Evolutionary conservation across 1,140 invertebrate genomes (phyloP), one percentile per base, ranked within the genome.

Genomic region (Bombus confusus): DNA sequence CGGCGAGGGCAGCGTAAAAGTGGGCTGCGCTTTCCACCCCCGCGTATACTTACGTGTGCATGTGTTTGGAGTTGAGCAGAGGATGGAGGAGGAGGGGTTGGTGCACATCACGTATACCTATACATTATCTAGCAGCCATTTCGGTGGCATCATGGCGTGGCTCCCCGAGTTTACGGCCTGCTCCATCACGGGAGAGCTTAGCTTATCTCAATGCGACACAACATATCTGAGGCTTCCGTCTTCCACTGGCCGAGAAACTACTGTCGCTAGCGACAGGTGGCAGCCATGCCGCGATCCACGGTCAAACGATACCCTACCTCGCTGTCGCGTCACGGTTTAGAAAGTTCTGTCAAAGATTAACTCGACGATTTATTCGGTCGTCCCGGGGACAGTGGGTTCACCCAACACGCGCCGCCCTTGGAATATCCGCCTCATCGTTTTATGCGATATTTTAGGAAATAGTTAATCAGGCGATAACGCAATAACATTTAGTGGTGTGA

Each of bases 121-220:
- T 93, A 93, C 89, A 93, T 94, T 94, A 95, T 93, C 92, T 87
- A 93, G 90, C 89, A 93, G 92, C 92, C 93, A 94, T 95, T 95
- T 94, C 78, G 90, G 91, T 91, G 88, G 87, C 91, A 93, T 93
- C 91, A 93, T 93, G 93, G 88, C 86, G 86, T 80, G 85, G 86
- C 89, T 89, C 83, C 66, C 89, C 81, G 90, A 94, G 91, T 94
- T 95, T 94, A 95, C 93, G 92, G 93, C 91, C 92, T 91, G 93
- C 92, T 94, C 91, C 93, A 93, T 94, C 94, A 92, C 90, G 91
- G 85, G 90, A 92, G 91, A 94, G 93, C 92, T 94, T 94, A 93
- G 93, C 94, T 95, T 95, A 95, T 95, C 94, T 94, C 91, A 93
- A 93, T 93, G 92, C 92, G 91, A 91, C 90, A 86, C 92, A 94